A percentile compares a stretch with the other conserved stretches of the same genome.
These are phyloP conservation scores for Beaufortia kweichowensis DNA, from an alignment of 2,113 vertebrate genomes.

Conservation along the genomic window DNA sequence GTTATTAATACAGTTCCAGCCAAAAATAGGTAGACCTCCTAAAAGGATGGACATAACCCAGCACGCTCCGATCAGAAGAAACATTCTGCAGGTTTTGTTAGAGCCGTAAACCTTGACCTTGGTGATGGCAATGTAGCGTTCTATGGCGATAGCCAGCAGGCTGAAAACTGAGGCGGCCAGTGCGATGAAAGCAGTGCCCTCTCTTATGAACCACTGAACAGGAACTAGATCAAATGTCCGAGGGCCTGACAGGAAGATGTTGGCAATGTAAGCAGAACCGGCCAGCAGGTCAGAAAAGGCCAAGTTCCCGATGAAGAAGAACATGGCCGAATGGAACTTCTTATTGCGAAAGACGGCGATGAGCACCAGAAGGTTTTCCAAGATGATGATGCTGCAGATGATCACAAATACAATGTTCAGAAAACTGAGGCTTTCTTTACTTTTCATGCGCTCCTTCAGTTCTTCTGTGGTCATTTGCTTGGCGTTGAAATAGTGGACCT, in stretches of 20 bases:
- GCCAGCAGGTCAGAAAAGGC: constrained; percentile 91
- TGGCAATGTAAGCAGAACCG: constrained; percentile 87
- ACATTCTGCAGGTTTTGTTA: constrained; percentile 87
- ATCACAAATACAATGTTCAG: constrained; percentile 77
- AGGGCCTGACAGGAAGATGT: constrained; percentile 83
- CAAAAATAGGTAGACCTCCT: constrained; percentile 88
- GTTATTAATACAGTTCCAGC: constrained; percentile 92
- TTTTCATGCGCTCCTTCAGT: background rate
- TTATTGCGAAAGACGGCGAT: constrained; percentile 87
- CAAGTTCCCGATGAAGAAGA: constrained; percentile 93
- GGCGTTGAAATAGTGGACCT: constrained; percentile 80
- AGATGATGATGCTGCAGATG: constrained; percentile 86
- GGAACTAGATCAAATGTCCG: constrained; percentile 80
- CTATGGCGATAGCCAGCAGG: constrained; percentile 92
- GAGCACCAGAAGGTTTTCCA: constrained; percentile 92
- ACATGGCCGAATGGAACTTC: constrained; percentile 95
- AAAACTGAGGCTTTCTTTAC: constrained; percentile 36
- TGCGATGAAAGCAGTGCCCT: constrained; percentile 91
- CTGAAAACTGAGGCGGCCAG: constrained; percentile 92
- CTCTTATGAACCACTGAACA: constrained; percentile 90
- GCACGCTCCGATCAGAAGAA: constrained; percentile 89
- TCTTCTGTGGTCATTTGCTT: constrained; percentile 70
- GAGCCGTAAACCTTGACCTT: constrained; percentile 89
- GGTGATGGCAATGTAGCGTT: constrained; percentile 90
- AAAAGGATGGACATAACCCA: constrained; percentile 88